Percentiles rank a stretch among this genome's conserved stretches.
These are phyloP conservation scores for Glandiceps talaboti DNA, from an alignment of 53 echinoderm and acorn worm species.

Conservation along the genomic window DNA sequence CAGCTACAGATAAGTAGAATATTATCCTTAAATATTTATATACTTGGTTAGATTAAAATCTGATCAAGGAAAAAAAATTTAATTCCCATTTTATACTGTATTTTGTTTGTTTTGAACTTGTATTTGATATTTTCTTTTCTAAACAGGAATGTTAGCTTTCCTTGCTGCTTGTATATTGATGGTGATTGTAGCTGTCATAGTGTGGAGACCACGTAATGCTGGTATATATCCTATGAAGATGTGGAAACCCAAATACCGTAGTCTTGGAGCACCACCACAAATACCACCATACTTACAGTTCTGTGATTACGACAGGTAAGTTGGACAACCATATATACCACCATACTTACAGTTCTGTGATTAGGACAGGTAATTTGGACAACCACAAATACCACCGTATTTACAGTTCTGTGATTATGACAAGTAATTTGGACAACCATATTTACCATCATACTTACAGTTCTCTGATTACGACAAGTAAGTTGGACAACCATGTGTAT, in stretches of 20 bases:
- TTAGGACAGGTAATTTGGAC: slow-evolving; percentile 80
- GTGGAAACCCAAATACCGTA: slow-evolving; percentile 85
- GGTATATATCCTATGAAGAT: slow-evolving; percentile 95
- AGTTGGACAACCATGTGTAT: slow-evolving; percentile 75
- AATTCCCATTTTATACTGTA: too few relatives aligned
- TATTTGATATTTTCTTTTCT: background rate
- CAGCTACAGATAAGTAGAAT: too few relatives aligned
- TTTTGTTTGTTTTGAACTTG: too few relatives aligned
- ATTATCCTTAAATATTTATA: too few relatives aligned
- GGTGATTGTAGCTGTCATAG: slow-evolving; percentile 89
- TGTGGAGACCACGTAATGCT: slow-evolving; percentile 85
- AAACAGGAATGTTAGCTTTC: slow-evolving; percentile 89
- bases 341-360: slow-evolving; percentile 84
- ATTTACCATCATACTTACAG: slow-evolving; percentile 78
- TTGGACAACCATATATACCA: slow-evolving; percentile 78
- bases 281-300: slow-evolving; percentile 84
- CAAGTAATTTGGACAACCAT: slow-evolving; percentile 75
- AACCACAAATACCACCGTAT: slow-evolving; percentile 69
- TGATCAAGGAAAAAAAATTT: too few relatives aligned
- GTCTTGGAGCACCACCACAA: slow-evolving; percentile 78
- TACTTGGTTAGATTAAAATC: too few relatives aligned
- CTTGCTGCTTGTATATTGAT: slow-evolving; percentile 75
- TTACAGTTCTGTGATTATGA: slow-evolving; percentile 85
- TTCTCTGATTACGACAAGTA: slow-evolving; percentile 82
- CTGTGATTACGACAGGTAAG: slow-evolving; percentile 79